phyloP scores from a whole-genome alignment of 2,888 invertebrate genomes.

The Agriopis leucophaearia region DNA sequence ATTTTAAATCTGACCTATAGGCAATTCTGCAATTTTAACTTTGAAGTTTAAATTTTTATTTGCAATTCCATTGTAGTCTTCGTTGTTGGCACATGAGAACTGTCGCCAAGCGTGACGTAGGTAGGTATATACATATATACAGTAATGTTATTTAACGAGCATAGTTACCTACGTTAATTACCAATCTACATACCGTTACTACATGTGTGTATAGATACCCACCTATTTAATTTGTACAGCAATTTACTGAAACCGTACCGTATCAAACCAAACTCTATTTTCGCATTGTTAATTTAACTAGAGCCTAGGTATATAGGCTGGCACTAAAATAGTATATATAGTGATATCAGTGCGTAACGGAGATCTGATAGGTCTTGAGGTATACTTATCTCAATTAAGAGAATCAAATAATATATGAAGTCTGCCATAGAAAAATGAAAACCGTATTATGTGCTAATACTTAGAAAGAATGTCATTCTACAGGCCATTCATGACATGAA shows the following conservation, averaged over 20 bases:
- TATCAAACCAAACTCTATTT: not conserved
- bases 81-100: conserved; percentile 7
- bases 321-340: not conserved
- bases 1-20: too few species aligned
- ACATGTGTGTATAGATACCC: not conserved
- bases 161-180: conserved; percentile 21
- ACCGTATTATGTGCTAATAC: not conserved
- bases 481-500: not conserved
- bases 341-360: not conserved
- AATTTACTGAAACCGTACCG: too few species aligned
- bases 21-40: too few species aligned
- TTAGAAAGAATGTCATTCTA: not conserved
- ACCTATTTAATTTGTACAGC: not conserved
- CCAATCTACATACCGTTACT: conserved; percentile 15
- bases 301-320: not conserved
- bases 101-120: conserved; percentile 21
- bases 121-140: not conserved
- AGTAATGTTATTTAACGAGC: conserved; percentile 22
- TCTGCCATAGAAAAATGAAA: not conserved
- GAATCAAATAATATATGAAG: not conserved
- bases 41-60: conserved; percentile 4
- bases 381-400: not conserved
- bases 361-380: not conserved
- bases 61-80: conserved; percentile 13
- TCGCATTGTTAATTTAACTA: not conserved